Evolutionary conservation across 2,888 invertebrate genomes (phyloP).

Genomic region (Papilio gigon): DNA sequence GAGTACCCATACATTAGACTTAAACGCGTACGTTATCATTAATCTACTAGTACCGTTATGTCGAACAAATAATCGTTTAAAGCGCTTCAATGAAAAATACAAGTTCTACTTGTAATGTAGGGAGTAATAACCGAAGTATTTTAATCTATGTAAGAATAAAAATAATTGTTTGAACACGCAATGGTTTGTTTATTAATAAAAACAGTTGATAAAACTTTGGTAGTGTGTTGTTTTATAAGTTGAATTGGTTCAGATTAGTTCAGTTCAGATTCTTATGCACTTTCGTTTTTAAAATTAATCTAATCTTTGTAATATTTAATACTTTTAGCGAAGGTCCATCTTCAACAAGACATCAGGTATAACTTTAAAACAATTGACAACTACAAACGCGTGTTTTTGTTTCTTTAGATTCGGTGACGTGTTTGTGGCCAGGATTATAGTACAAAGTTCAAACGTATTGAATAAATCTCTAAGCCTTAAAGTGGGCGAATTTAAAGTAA

Average conservation of each 20-base stretch:
- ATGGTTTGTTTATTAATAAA: too few relatives aligned
- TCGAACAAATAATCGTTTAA: conserved; percentile 45
- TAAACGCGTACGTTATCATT: conserved; percentile 59
- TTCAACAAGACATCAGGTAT: not conserved
- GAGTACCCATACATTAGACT: conserved; percentile 49
- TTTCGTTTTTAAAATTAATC: not conserved
- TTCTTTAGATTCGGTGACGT: too few relatives aligned
- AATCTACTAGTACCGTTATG: conserved; percentile 70
- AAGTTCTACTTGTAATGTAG: conserved; percentile 17
- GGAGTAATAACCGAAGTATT: conserved; percentile 8
- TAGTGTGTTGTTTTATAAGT: not conserved
- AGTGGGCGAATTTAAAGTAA: not conserved
- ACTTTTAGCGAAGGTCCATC: not conserved
- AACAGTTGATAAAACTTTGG: not conserved
- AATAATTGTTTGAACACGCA: too few relatives aligned
- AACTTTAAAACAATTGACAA: not conserved
- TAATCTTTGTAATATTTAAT: not conserved
- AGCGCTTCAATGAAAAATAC: conserved; percentile 35
- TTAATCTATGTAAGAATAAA: not conserved
- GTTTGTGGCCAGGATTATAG: too few relatives aligned
- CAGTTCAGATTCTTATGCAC: not conserved
- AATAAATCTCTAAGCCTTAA: too few relatives aligned
- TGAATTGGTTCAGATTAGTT: too few relatives aligned
- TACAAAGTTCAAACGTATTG: too few relatives aligned
- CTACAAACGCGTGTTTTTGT: too few relatives aligned